A percentile compares a stretch with the other conserved stretches of the same genome.
phyloP scores from a whole-genome alignment of 53 echinoderm and acorn worm genomes.

The Pentamera pediparva region DNA sequence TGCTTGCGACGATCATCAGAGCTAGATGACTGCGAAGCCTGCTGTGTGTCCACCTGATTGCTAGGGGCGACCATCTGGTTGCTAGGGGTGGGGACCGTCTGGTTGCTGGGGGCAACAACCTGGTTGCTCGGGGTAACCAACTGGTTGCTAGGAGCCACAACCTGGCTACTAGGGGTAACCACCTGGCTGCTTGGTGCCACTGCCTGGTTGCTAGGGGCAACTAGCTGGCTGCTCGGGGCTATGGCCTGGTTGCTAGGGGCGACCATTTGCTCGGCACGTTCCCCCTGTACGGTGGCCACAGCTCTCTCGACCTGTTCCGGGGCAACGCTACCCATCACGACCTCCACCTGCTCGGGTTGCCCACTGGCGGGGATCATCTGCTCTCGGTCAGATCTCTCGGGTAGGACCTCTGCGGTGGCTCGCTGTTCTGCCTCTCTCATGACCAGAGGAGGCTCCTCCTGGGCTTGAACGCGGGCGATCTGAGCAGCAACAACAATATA shows the following conservation, averaged over 20 bases:
- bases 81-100: too few relatives aligned
- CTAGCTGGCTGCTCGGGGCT: too few relatives aligned
- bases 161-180: slow-evolving; percentile 1
- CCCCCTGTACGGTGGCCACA: slow-evolving; percentile 14
- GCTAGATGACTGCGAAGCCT: slow-evolving; percentile 32
- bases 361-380: slow-evolving; percentile 12
- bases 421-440: slow-evolving; percentile 24
- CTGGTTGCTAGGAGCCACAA: too few relatives aligned
- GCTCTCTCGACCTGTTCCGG: slow-evolving; percentile 6
- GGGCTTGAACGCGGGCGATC: slow-evolving; percentile 19
- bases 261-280: slow-evolving; percentile 9
- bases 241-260: slow-evolving; percentile 4
- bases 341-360: slow-evolving; percentile 25
- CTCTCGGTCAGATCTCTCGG: slow-evolving; percentile 18
- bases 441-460: slow-evolving; percentile 15
- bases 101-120: too few relatives aligned
- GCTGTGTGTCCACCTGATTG: slow-evolving; percentile 24
- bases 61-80: too few relatives aligned
- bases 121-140: too few relatives aligned
- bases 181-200: too few relatives aligned
- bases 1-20: slow-evolving; percentile 21
- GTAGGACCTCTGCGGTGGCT: neutral
- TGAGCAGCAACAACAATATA: neutral
- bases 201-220: neutral
- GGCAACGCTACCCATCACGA: neutral